These are phyloP conservation scores for Escarpia spicata DNA, from an alignment of 2,888 invertebrate species.

Conservation along the genomic window DNA sequence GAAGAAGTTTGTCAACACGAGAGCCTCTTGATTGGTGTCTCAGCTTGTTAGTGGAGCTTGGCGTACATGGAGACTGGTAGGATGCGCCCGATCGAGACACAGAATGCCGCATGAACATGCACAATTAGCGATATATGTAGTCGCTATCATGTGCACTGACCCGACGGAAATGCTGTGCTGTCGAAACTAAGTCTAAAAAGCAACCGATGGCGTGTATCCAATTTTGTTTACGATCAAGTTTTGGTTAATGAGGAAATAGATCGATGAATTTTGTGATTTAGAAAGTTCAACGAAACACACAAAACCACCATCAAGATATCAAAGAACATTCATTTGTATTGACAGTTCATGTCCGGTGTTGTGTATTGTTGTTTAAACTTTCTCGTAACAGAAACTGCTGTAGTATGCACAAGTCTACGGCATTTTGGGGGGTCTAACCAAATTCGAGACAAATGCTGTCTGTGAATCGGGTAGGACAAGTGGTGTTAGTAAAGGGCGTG, in stretches of 20 bases:
- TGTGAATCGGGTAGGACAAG: not conserved
- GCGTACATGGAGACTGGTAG: not conserved
- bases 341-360: not conserved
- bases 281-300: not conserved
- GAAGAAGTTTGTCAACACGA: not conserved
- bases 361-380: not conserved
- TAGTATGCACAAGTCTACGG: not conserved
- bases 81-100: not conserved
- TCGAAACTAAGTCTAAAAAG: not conserved
- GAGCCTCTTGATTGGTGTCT: not conserved
- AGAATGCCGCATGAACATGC: not conserved
- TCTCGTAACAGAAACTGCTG: not conserved
- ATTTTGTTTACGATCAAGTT: not conserved
- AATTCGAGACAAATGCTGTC: not conserved
- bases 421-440: not conserved
- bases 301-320: not conserved
- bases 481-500: not conserved
- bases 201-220: not conserved
- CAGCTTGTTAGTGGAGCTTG: not conserved
- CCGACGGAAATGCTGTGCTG: not conserved
- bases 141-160: too few relatives aligned
- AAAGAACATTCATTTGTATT: not conserved
- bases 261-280: not conserved
- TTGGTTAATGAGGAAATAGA: not conserved
- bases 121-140: too few relatives aligned